Conservation (phyloP, 2,797 vertebrate species). For the Rhodeus uyekii region DNA sequence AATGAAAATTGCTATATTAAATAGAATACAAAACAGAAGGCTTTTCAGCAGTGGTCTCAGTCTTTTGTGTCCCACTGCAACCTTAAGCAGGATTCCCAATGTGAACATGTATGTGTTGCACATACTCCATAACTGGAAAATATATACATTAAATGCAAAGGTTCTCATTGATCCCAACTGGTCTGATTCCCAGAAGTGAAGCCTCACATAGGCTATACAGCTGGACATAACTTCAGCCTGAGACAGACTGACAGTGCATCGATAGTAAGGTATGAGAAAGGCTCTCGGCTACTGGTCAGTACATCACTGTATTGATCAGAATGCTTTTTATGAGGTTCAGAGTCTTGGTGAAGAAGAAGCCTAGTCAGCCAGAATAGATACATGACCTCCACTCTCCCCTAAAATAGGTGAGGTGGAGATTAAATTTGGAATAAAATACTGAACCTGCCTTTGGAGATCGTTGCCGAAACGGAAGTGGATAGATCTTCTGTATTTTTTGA, state of each 20-base stretch:
- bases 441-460: too few species aligned
- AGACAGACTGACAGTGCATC: slow-evolving; percentile 46
- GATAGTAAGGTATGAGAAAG: slow-evolving; percentile 48
- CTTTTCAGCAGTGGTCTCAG: background rate
- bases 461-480: too few species aligned
- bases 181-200: slow-evolving; percentile 30
- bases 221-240: slow-evolving; percentile 37
- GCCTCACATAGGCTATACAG: slow-evolving; percentile 28
- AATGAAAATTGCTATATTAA: background rate
- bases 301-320: slow-evolving; percentile 55
- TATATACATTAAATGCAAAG: slow-evolving; percentile 29
- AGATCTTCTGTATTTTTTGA: too few species aligned
- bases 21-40: background rate
- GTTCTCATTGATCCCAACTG: slow-evolving; percentile 26
- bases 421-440: background rate
- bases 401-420: slow-evolving; percentile 1
- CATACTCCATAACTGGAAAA: slow-evolving; percentile 26
- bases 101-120: background rate
- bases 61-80: background rate
- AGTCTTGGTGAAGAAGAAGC: slow-evolving; percentile 28
- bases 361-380: slow-evolving; percentile 49
- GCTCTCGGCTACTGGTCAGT: slow-evolving; percentile 40
- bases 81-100: background rate
- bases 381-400: slow-evolving; percentile 25
- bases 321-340: slow-evolving; percentile 48